Percentiles rank a stretch among this genome's conserved stretches.
Evolutionary conservation across 2,888 invertebrate species (phyloP).

Genomic region (Drosophila niveifrons): DNA sequence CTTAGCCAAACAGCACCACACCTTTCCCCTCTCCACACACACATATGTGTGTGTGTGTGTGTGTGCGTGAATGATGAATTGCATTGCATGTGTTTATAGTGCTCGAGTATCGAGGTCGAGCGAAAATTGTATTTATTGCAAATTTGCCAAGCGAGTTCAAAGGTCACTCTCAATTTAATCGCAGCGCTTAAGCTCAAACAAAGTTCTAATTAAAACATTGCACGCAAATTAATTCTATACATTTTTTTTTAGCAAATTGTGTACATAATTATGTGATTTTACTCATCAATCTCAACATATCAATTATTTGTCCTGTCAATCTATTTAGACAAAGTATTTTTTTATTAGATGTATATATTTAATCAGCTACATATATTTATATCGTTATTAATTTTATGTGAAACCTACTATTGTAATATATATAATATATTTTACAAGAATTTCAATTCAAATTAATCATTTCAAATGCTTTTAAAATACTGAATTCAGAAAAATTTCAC

Average conservation of each 20-base stretch:
- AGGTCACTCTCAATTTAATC: slow-evolving; percentile 50
- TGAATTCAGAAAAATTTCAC: neutral
- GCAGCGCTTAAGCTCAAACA: slow-evolving; percentile 3
- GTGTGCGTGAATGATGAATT: slow-evolving; percentile 72
- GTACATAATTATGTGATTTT: neutral
- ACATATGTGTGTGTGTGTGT: slow-evolving; percentile 15
- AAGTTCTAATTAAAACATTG: slow-evolving; percentile 9
- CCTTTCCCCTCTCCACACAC: neutral
- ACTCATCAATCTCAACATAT: neutral
- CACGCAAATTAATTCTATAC: slow-evolving; percentile 1
- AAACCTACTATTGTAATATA: too few species aligned
- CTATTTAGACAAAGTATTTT: neutral
- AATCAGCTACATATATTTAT: neutral
- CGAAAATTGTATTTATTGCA: slow-evolving; percentile 67
- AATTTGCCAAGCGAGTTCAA: slow-evolving; percentile 55
- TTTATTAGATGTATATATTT: neutral
- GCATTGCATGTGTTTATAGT: slow-evolving; percentile 62
- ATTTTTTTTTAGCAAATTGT: neutral
- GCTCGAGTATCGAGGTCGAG: slow-evolving; percentile 30
- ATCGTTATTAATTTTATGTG: neutral
- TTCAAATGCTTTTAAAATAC: neutral
- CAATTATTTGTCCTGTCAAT: neutral
- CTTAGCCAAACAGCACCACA: too few species aligned
- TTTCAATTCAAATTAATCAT: neutral
- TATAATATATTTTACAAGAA: too few species aligned